Conservation (phyloP, 2,888 invertebrate genomes). For the Linyphia triangularis region DNA sequence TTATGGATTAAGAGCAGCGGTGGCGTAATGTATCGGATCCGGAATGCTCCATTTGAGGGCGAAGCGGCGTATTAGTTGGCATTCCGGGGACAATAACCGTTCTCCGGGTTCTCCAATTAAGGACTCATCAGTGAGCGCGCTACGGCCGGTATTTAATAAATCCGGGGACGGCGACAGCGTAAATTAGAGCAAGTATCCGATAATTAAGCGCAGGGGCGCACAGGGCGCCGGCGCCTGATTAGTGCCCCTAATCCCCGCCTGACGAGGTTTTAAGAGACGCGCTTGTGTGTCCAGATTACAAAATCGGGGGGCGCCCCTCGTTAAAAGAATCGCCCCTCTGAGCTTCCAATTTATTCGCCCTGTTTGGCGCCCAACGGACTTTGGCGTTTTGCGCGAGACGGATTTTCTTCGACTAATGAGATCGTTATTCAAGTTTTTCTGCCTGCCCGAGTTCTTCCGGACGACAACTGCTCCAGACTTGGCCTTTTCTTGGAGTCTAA, state of each 20-base stretch:
- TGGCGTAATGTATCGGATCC: conserved; percentile 60
- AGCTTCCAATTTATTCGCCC: conserved; percentile 51
- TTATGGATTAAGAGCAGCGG: conserved; percentile 62
- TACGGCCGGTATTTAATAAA: conserved; percentile 70
- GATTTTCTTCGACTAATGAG: conserved; percentile 63
- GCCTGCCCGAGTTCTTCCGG: conserved; percentile 43
- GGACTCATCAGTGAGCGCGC: conserved; percentile 60
- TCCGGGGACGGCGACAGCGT: conserved; percentile 65
- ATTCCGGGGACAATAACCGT: conserved; percentile 70
- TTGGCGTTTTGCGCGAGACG: conserved; percentile 1
- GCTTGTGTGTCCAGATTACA: conserved; percentile 46
- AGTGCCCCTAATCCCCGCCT: conserved; percentile 71
- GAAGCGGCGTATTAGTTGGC: conserved; percentile 57
- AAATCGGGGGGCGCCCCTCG: conserved; percentile 56
- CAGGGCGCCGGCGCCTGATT: conserved; percentile 57
- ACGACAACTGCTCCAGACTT: conserved; percentile 9
- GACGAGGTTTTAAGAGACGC: conserved; percentile 70
- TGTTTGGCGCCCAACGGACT: conserved; percentile 30
- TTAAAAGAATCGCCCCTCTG: conserved; percentile 51
- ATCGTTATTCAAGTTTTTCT: conserved; percentile 74
- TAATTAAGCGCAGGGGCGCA: conserved; percentile 65
- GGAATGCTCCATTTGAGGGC: conserved; percentile 70
- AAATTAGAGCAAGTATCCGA: conserved; percentile 74
- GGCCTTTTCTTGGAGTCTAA: background rate
- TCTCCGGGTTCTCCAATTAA: conserved; percentile 67